Percentiles rank a stretch among this genome's conserved stretches.
Evolutionary conservation across 2,797 vertebrate genomes (phyloP).

Genomic region (Crocidura indochinensis): DNA sequence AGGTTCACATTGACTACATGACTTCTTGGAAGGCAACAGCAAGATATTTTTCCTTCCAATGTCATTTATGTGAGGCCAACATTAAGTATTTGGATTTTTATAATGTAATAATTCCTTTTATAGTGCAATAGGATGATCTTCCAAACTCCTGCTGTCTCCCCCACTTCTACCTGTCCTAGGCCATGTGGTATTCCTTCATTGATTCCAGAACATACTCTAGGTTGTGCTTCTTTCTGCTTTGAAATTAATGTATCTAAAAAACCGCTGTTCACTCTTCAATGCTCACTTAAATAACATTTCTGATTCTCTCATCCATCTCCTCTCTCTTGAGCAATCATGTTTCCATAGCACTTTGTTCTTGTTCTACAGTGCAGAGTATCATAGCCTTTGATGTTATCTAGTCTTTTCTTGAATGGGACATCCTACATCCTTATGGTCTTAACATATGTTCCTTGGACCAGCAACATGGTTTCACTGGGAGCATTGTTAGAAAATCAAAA

Average conservation of each 20-base stretch:
- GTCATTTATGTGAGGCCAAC: neutral
- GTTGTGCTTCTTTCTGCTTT: neutral
- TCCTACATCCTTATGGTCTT: neutral
- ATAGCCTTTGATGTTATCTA: neutral
- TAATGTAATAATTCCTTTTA: neutral
- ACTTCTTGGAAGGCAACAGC: fast-evolving
- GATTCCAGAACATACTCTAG: neutral
- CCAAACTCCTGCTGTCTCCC: fast-evolving
- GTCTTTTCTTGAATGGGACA: neutral
- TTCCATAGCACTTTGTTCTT: neutral
- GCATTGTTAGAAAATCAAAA: constrained; percentile 16
- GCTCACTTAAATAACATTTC: neutral
- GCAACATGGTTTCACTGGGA: neutral
- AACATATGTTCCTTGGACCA: neutral
- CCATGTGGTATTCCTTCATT: neutral
- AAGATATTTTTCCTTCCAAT: neutral
- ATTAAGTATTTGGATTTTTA: neutral
- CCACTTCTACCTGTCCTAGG: too few species aligned
- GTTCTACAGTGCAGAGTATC: neutral
- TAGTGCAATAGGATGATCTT: neutral
- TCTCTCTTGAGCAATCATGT: neutral
- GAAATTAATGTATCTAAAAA: neutral
- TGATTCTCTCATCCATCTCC: neutral
- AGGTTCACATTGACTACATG: fast-evolving
- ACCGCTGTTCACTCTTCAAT: neutral